These are phyloP conservation scores for Tetranychus cinnabarinus DNA, from an alignment of 1,140 invertebrate genomes.

Conservation along the genomic window DNA sequence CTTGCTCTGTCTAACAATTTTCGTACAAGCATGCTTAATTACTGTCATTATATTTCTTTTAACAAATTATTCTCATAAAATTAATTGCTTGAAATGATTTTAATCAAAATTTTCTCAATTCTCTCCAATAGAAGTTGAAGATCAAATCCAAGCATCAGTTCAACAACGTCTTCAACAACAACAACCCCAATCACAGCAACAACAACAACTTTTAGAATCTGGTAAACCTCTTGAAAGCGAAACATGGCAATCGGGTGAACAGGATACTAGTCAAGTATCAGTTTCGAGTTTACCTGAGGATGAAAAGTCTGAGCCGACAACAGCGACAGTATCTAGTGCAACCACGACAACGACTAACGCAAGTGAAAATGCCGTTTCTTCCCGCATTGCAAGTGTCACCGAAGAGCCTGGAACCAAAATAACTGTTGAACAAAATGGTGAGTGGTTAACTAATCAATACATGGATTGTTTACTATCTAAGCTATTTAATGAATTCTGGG, in stretches of 20 bases:
- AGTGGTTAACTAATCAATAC: neutral
- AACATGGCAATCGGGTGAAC: constrained; percentile 13
- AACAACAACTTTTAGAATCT: neutral
- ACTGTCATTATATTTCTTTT: too few species aligned
- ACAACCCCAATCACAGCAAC: neutral
- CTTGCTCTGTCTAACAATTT: too few species aligned
- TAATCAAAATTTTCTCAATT: too few species aligned
- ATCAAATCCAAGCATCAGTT: neutral
- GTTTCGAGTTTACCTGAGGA: constrained; percentile 16
- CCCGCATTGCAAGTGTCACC: neutral
- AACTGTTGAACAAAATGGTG: constrained; percentile 8
- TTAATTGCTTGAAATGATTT: too few species aligned
- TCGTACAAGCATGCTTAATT: too few species aligned
- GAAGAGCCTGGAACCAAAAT: constrained; percentile 2
- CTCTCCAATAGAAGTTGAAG: neutral
- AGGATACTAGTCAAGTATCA: constrained; percentile 16
- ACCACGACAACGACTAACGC: constrained; percentile 2
- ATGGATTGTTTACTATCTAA: too few species aligned
- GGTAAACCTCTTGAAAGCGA: constrained; percentile 8
- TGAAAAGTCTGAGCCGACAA: constrained; percentile 14
- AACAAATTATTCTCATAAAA: too few species aligned
- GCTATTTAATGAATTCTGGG: too few species aligned
- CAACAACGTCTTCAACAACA: neutral
- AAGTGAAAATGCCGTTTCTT: neutral
- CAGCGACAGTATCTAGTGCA: constrained; percentile 10